Evolutionary conservation across 2,888 invertebrate genomes (phyloP).

Genomic region (Eristalinus sepulchralis): DNA sequence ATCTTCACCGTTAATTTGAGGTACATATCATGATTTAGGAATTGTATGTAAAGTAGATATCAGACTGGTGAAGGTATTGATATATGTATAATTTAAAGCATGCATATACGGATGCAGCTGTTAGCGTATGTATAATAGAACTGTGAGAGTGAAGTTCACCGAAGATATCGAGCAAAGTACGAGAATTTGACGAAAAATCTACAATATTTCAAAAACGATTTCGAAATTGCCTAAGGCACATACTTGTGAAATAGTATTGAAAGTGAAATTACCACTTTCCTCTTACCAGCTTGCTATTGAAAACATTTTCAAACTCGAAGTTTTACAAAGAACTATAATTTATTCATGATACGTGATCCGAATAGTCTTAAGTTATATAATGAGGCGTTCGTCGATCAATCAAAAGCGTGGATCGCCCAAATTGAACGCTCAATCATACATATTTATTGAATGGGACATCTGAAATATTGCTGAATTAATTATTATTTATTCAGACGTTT

Average conservation of each 20-base stretch:
- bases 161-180: no score
- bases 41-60: background rate
- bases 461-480: background rate
- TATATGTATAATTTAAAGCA: no score
- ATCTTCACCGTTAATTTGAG: slow-evolving; percentile 47
- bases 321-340: background rate
- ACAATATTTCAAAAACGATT: no score
- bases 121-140: no score
- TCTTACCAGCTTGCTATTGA: background rate
- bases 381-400: background rate
- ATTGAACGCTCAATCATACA: background rate
- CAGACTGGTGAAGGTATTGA: background rate
- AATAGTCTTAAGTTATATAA: background rate
- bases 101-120: no score
- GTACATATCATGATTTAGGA: background rate
- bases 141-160: no score
- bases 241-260: no score
- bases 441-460: background rate
- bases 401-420: background rate
- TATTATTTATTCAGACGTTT: background rate
- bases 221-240: background rate
- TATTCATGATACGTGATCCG: background rate
- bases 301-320: background rate
- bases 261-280: no score
- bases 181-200: no score